phyloP scores from a whole-genome alignment of 2,113 vertebrate genomes.

The Arothron firmamentum region DNA sequence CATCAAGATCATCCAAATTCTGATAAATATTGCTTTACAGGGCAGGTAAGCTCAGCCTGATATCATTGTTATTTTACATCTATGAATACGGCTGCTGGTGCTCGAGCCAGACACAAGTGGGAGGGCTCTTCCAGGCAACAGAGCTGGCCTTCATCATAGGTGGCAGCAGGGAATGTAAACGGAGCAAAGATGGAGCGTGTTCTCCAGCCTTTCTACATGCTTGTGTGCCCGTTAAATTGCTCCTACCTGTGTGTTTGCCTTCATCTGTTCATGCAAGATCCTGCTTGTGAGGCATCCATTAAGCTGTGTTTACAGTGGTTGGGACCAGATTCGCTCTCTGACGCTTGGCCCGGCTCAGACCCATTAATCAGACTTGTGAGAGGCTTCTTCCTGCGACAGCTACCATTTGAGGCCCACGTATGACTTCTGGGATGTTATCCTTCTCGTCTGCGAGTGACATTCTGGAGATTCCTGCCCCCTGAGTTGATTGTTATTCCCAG shows the following conservation, averaged over 20 bases:
- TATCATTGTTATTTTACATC: conserved; percentile 11
- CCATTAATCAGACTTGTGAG: conserved; percentile 50
- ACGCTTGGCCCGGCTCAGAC: conserved; percentile 21
- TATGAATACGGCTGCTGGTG: neutral
- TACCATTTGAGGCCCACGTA: conserved; percentile 3
- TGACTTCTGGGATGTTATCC: conserved; percentile 55
- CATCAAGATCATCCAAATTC: too few species aligned
- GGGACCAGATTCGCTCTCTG: conserved; percentile 24
- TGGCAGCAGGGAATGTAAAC: conserved; percentile 53
- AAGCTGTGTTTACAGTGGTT: conserved; percentile 62
- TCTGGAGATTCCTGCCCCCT: conserved; percentile 42
- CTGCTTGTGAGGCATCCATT: conserved; percentile 48
- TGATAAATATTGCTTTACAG: too few species aligned
- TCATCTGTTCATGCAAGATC: conserved; percentile 7
- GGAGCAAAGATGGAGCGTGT: conserved; percentile 10
- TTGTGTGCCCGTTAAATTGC: conserved; percentile 25
- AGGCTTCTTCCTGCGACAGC: conserved; percentile 19
- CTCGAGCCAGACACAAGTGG: conserved; percentile 5
- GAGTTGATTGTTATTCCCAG: conserved; percentile 27
- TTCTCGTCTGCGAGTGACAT: conserved; percentile 29
- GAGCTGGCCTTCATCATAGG: conserved; percentile 34
- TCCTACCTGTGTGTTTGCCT: conserved; percentile 35
- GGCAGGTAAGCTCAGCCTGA: neutral
- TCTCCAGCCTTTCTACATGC: conserved; percentile 13
- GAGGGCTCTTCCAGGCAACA: conserved; percentile 23